phyloP scores from a whole-genome alignment of 1,140 invertebrate species.

The Aphelenchoides fujianensis region DNA sequence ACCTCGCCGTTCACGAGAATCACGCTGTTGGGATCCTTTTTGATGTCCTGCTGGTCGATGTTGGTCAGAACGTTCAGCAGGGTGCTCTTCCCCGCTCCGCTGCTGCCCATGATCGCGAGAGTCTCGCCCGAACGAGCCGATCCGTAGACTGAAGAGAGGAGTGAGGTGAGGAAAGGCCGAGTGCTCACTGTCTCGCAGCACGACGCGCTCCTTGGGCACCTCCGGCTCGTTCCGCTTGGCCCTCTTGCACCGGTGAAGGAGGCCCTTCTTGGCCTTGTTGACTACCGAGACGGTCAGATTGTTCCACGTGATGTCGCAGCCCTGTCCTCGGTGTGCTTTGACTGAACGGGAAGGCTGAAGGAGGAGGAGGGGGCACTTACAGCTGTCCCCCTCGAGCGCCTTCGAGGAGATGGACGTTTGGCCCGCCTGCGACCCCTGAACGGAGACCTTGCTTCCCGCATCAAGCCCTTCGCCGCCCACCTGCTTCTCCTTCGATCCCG shows the following conservation, averaged over 20 bases:
- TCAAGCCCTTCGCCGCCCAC: no score
- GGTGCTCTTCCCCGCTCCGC: conserved; percentile 55
- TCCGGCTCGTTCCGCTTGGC: conserved; percentile 38
- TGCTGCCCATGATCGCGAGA: conserved; percentile 63
- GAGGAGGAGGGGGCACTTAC: neutral
- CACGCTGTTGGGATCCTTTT: neutral
- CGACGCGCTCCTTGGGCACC: conserved; percentile 51
- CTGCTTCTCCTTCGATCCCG: no score
- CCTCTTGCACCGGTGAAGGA: no score
- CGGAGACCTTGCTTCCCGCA: no score
- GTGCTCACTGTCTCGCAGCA: neutral
- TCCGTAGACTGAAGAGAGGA: neutral
- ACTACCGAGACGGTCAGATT: neutral
- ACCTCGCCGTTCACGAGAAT: conserved; percentile 24
- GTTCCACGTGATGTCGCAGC: neutral
- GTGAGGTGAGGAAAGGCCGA: neutral
- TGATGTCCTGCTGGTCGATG: neutral
- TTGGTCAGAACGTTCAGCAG: conserved; percentile 38
- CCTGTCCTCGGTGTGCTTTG: neutral
- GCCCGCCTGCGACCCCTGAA: no score
- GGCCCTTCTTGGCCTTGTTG: neutral
- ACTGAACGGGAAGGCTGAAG: neutral
- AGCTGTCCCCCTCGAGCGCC: neutral
- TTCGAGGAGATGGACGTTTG: neutral
- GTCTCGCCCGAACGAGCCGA: conserved; percentile 61